A percentile compares a stretch with the other conserved stretches of the same genome.
Evolutionary conservation across 2,797 vertebrate genomes (phyloP).

Genomic region (Columba guinea): DNA sequence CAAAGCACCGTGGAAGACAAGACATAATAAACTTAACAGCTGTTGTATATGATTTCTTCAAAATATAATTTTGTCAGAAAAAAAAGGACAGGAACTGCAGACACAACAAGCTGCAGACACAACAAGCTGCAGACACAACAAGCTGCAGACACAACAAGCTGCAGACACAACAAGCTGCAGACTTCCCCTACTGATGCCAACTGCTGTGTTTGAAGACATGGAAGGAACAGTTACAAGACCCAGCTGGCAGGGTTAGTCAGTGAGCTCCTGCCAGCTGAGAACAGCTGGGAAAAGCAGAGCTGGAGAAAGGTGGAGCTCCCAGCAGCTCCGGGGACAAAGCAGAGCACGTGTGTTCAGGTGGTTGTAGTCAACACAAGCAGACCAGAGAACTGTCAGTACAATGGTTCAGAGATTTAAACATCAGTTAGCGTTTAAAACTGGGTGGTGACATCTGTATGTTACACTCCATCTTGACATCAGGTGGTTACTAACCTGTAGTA

Average conservation of each 20-base stretch:
- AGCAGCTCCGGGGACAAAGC: not conserved
- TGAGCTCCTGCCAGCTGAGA: not conserved
- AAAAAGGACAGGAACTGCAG: not conserved
- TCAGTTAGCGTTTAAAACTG: not conserved
- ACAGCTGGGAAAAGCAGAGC: not conserved
- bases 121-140: not conserved
- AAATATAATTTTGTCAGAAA: not conserved
- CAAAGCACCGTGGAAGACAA: not conserved
- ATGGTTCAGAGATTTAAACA: not conserved
- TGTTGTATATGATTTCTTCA: not conserved
- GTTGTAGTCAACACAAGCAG: not conserved
- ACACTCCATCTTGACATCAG: not conserved
- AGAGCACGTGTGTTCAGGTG: not conserved
- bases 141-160: not conserved
- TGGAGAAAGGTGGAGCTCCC: not conserved
- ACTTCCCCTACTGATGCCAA: not conserved
- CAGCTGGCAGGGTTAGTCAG: not conserved
- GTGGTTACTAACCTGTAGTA: conserved; percentile 78
- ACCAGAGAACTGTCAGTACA: not conserved
- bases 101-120: not conserved
- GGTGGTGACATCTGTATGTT: not conserved
- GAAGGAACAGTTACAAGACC: not conserved
- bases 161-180: not conserved
- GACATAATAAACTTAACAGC: not conserved
- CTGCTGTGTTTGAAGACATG: not conserved